phyloP scores from a whole-genome alignment of 1,140 invertebrate species.

The Muscidifurax raptorellus region DNA sequence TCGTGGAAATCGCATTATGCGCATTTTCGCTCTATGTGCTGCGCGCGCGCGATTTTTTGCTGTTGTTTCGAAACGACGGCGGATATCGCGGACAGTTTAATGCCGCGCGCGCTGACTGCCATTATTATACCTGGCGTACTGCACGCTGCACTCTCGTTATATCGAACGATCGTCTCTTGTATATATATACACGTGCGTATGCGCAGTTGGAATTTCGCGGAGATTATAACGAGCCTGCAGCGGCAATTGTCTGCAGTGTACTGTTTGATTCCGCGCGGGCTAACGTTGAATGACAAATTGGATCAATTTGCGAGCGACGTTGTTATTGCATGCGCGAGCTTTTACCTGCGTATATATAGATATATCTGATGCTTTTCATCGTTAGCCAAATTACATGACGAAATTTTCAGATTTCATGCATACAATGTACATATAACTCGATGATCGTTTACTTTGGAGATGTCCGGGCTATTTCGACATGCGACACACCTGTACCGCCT shows the following conservation, averaged over 20 bases:
- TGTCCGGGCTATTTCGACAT: too few relatives aligned
- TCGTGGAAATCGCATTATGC: slow-evolving; percentile 19
- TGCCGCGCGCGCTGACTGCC: slow-evolving; percentile 55
- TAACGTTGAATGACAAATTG: slow-evolving; percentile 30
- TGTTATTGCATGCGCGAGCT: neutral
- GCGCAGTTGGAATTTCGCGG: neutral
- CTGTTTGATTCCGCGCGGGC: neutral
- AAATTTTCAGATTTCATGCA: neutral
- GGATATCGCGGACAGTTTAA: slow-evolving; percentile 74
- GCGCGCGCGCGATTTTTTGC: neutral
- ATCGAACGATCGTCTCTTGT: slow-evolving; percentile 54
- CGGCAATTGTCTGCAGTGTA: too few relatives aligned
- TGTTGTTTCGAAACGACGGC: slow-evolving; percentile 66
- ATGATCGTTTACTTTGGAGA: neutral
- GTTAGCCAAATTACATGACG: neutral
- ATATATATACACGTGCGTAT: slow-evolving; percentile 47
- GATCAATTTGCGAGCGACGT: slow-evolving; percentile 8
- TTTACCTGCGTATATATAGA: too few relatives aligned
- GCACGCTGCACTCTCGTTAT: slow-evolving; percentile 60
- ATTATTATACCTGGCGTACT: neutral
- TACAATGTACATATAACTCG: neutral
- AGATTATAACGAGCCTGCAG: neutral
- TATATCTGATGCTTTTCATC: neutral
- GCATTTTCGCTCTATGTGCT: neutral
- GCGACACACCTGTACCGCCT: too few relatives aligned